Evolutionary conservation across 1,140 invertebrate species (phyloP).

Genomic region (Oryctes rhinoceros): DNA sequence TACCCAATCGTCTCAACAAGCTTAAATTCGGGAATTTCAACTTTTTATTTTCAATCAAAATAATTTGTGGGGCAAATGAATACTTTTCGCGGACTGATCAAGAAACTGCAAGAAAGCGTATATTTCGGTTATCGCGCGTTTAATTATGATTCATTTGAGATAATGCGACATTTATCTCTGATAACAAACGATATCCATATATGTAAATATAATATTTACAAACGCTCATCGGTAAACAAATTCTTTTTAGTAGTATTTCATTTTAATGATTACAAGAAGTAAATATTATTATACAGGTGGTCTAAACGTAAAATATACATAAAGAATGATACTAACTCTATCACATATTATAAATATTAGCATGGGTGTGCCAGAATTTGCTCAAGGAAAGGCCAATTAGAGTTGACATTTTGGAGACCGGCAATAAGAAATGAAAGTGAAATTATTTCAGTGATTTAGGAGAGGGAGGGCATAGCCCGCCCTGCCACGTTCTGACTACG

Average conservation of each 20-base stretch:
- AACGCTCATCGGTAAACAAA: neutral
- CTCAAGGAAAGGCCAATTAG: no score
- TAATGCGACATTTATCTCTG: neutral
- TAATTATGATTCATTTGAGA: neutral
- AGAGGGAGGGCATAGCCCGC: no score
- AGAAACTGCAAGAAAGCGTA: neutral
- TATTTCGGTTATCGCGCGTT: neutral
- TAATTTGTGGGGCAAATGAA: no score
- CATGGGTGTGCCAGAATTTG: no score
- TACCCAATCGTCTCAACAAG: neutral
- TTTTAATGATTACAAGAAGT: neutral
- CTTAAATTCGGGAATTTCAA: neutral
- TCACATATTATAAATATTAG: no score
- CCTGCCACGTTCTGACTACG: no score
- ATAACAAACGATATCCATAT: neutral
- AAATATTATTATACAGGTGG: no score
- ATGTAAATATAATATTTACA: neutral
- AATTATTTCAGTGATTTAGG: no score
- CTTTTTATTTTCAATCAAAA: neutral
- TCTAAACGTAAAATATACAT: no score
- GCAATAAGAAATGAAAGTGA: no score
- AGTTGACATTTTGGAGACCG: no score
- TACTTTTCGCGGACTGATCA: neutral
- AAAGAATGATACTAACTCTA: no score
- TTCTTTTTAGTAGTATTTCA: neutral